These are phyloP conservation scores for Ophthalmotilapia sp. DNA, from an alignment of 2,113 vertebrate species.

Conservation along the genomic window DNA sequence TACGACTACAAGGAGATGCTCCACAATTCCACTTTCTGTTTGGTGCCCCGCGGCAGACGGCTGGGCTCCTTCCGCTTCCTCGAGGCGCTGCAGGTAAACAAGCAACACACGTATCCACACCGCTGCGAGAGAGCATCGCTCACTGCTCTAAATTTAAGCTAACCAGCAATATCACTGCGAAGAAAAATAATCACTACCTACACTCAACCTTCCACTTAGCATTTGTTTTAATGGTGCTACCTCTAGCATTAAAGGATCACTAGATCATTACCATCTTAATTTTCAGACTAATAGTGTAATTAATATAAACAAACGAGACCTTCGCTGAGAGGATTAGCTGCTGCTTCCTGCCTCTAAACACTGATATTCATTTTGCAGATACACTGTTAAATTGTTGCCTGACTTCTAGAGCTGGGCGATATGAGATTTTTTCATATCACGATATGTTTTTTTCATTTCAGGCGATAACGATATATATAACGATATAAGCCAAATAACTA, in stretches of 20 bases:
- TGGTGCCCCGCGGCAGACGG: constrained; percentile 95
- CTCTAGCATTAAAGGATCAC: background rate
- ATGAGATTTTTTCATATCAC: too few relatives aligned
- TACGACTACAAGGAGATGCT: constrained; percentile 99
- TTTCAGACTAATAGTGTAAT: background rate
- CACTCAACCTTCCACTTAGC: background rate
- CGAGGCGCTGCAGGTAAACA: constrained; percentile 60
- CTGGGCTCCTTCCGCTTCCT: constrained; percentile 98
- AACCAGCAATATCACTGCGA: background rate
- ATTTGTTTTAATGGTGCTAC: background rate
- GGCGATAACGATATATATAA: too few relatives aligned
- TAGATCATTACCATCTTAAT: constrained; percentile 1
- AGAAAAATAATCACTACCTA: background rate
- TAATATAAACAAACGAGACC: constrained; percentile 11
- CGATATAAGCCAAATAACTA: too few relatives aligned
- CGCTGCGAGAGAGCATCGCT: background rate
- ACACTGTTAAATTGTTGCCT: background rate
- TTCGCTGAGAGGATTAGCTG: background rate
- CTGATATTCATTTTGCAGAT: background rate
- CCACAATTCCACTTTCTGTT: constrained; percentile 99
- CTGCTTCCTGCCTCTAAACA: background rate
- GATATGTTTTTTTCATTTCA: too few relatives aligned
- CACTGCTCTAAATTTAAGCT: background rate
- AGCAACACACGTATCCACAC: background rate
- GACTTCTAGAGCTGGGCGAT: background rate